A percentile compares a stretch with the other conserved stretches of the same genome.
These are phyloP conservation scores for Drosophila lowei DNA, from an alignment of 1,140 invertebrate genomes.

Conservation along the genomic window DNA sequence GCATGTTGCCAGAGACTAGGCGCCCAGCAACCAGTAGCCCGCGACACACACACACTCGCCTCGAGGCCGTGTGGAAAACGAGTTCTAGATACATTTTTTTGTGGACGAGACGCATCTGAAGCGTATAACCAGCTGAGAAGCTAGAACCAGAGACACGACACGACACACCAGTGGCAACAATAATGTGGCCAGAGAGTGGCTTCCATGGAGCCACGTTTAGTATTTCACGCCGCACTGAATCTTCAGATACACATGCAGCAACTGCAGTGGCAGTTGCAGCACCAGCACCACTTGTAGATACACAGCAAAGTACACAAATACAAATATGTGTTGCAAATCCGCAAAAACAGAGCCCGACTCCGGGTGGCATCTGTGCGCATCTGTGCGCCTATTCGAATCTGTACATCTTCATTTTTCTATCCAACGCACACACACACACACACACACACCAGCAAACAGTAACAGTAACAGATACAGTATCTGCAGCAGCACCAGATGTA, in stretches of 20 bases:
- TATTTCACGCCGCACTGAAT: slow-evolving; percentile 52
- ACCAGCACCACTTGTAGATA: slow-evolving; percentile 8
- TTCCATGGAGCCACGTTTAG: slow-evolving; percentile 35
- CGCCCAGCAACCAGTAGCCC: slow-evolving; percentile 47
- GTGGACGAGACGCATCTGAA: slow-evolving; percentile 57
- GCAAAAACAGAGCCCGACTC: slow-evolving; percentile 8
- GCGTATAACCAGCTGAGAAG: slow-evolving; percentile 66
- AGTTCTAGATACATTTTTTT: slow-evolving; percentile 67
- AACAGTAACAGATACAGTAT: neutral
- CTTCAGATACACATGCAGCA: slow-evolving; percentile 26
- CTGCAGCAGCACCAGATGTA: slow-evolving; percentile 24
- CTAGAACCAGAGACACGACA: slow-evolving; percentile 56
- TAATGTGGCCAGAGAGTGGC: slow-evolving; percentile 31
- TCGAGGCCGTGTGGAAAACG: slow-evolving; percentile 36
- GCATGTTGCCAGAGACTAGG: slow-evolving; percentile 78
- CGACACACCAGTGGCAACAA: slow-evolving; percentile 22
- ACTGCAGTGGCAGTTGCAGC: neutral
- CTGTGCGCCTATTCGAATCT: slow-evolving; percentile 73
- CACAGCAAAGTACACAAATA: slow-evolving; percentile 45
- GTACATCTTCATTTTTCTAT: slow-evolving; percentile 81
- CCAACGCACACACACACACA: slow-evolving; percentile 27
- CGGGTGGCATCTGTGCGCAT: slow-evolving; percentile 5
- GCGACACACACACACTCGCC: neutral
- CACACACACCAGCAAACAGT: slow-evolving; percentile 1
- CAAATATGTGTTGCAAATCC: slow-evolving; percentile 22